phyloP scores from a whole-genome alignment of 2,113 vertebrate genomes.

The Amphilophus citrinellus region DNA sequence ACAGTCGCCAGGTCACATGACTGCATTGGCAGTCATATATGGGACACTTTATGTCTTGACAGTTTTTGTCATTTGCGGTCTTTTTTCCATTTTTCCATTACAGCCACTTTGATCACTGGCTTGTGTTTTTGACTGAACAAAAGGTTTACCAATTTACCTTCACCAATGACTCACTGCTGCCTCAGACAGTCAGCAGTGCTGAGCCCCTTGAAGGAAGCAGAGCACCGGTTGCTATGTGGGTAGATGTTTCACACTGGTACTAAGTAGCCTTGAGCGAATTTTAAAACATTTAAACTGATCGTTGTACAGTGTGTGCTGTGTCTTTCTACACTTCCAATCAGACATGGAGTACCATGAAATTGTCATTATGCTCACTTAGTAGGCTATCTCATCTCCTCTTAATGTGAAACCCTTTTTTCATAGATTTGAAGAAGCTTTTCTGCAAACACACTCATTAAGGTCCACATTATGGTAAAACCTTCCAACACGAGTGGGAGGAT shows the following conservation, averaged over 20 bases:
- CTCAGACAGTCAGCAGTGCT: constrained; percentile 6
- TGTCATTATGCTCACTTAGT: constrained; percentile 13
- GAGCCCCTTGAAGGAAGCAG: neutral
- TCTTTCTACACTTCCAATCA: constrained; percentile 2
- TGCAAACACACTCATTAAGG: neutral
- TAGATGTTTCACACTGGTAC: constrained; percentile 29
- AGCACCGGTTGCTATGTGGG: constrained; percentile 39
- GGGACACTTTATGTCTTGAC: neutral
- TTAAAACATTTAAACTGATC: constrained; percentile 27
- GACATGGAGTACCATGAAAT: neutral
- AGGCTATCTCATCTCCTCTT: constrained; percentile 10
- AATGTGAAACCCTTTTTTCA: constrained; percentile 21
- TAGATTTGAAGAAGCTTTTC: constrained; percentile 8
- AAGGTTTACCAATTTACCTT: neutral
- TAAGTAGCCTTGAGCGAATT: constrained; percentile 29
- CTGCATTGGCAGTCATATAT: neutral
- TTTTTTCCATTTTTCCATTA: neutral
- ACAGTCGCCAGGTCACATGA: neutral
- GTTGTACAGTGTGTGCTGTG: neutral
- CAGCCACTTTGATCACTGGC: neutral
- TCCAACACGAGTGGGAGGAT: constrained; percentile 22
- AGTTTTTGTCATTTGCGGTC: neutral
- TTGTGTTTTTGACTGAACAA: neutral
- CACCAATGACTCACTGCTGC: constrained; percentile 26
- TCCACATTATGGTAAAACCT: constrained; percentile 21